Percentiles rank a stretch among this genome's conserved stretches.
Evolutionary conservation across 2,113 vertebrate species (phyloP).

Genomic region (Archocentrus centrarchus): DNA sequence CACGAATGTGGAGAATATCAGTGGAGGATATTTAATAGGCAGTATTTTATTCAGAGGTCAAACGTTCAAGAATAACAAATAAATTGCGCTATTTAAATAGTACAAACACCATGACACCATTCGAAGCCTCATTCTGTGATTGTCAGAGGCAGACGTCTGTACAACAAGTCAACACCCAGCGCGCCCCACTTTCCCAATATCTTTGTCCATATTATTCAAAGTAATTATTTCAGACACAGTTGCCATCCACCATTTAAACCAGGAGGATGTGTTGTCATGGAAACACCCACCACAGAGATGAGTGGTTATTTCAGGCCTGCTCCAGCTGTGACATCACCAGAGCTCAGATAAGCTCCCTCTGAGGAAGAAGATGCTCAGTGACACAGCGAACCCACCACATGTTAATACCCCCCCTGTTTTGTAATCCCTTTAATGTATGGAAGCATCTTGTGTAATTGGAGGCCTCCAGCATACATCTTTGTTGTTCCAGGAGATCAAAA

Average conservation of each 20-base stretch:
- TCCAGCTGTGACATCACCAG: conserved; percentile 67
- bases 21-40: neutral
- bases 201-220: conserved; percentile 57
- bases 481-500: conserved; percentile 41
- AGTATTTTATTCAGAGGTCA: neutral
- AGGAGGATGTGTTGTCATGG: conserved; percentile 75
- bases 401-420: conserved; percentile 40
- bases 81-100: neutral
- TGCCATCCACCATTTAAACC: conserved; percentile 61
- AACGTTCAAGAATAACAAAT: neutral
- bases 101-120: neutral
- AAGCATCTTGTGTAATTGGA: conserved; percentile 24
- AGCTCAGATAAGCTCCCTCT: conserved; percentile 51
- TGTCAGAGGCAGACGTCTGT: conserved; percentile 21
- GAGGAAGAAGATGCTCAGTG: conserved; percentile 51
- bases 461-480: conserved; percentile 26
- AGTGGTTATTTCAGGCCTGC: conserved; percentile 70
- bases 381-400: conserved; percentile 32
- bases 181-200: neutral
- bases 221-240: conserved; percentile 69
- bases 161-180: conserved; percentile 42
- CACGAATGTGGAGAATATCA: neutral
- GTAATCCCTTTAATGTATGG: conserved; percentile 55
- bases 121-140: conserved; percentile 12
- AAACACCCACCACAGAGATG: conserved; percentile 68